Conservation (phyloP, 2,797 vertebrate genomes). For the Austrolebias charrua region DNA sequence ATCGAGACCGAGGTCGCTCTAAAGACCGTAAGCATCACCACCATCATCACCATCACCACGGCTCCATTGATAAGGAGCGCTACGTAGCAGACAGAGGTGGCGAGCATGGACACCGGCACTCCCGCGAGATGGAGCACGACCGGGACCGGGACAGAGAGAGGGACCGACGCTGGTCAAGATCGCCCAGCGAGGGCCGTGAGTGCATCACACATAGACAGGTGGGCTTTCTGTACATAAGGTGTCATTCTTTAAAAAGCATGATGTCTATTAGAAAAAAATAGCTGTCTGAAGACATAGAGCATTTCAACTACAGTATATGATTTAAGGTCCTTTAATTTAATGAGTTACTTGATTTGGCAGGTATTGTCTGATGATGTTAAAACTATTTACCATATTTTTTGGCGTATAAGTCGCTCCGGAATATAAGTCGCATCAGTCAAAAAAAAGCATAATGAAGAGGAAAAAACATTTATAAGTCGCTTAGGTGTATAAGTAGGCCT, state of each 20-base stretch:
- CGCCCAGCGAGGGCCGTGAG: conserved; percentile 90
- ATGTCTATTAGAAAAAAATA: background rate
- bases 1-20: conserved; percentile 88
- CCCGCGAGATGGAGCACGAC: conserved; percentile 70
- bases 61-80: conserved; percentile 88
- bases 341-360: no score
- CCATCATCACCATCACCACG: conserved; percentile 82
- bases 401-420: no score
- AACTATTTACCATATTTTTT: no score
- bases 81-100: conserved; percentile 79
- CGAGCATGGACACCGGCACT: conserved; percentile 82
- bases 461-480: no score
- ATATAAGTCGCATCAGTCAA: no score
- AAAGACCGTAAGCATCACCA: conserved; percentile 91
- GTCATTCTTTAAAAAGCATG: background rate
- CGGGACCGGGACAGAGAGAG: conserved; percentile 63
- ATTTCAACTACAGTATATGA: background rate
- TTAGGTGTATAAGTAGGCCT: no score
- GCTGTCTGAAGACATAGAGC: no score
- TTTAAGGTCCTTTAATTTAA: background rate
- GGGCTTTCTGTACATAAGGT: conserved; percentile 68
- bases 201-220: conserved; percentile 93
- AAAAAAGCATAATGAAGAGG: no score
- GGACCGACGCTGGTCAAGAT: conserved; percentile 89
- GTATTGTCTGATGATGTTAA: no score